Base-by-base conservation (phyloP, 2,888 invertebrate species). In the Xanthia togata region DNA sequence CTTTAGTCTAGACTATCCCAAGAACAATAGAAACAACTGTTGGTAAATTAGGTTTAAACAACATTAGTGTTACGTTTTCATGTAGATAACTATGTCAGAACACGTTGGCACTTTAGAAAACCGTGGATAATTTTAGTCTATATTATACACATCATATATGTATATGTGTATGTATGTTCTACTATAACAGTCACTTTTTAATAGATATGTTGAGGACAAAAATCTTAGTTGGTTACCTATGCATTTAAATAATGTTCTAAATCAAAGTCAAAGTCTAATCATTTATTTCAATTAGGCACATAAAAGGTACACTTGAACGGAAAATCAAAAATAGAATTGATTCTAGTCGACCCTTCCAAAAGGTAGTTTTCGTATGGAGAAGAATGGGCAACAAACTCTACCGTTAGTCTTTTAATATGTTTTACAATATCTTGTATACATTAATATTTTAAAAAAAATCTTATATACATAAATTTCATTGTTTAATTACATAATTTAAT, bases 1-100 rank as follows among this genome's bases (percentile, higher is more conserved):
- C 17, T 64, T 5, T 35, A 35, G n/a, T 78, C 79, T 64, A 64
- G 50, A 57, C 31, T 50, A 14, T 44, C 1, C 9, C 17, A 35
- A 41, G 5, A 14, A 70, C 38, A 71, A 71, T 41, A 47, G 26
- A 14, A 78, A n/a, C n/a, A 20, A 8, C 4, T 41, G 0, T 73
- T 53, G n/a, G 20, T 53, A 44, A 20, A 62, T 50, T 38, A 12
- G 5, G 23, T 0, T 50, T 50, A 11, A 12, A 47, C 12, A 35
- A 20, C 20, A 70, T 26, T 57, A 35, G 1, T 23, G 23, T 14
- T 35, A 23, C 23, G 31, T 67, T 67, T 47, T 9, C 23, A 35
- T 59, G 17, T 1, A 5, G 3, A 26, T 31, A 31, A 59, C 8
- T 17, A 59, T 35, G 20, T 35, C 4, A 60, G 20, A 59, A 60